Base-by-base conservation (phyloP, 2,113 vertebrate species). In the Calidris pygmaea region DNA sequence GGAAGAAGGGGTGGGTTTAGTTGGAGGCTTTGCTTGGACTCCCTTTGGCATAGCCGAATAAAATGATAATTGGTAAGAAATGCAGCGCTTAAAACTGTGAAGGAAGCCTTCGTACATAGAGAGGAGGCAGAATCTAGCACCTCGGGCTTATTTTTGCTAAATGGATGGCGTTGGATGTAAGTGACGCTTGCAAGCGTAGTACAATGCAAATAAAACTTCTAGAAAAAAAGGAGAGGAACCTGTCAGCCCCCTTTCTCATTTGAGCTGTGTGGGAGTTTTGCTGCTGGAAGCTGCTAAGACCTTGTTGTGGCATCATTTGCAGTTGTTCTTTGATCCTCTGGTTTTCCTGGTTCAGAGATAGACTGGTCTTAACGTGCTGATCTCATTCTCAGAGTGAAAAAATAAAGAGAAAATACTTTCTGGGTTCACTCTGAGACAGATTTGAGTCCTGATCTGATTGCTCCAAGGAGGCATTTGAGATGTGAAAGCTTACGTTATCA, bases 1-100 rank as follows among this genome's bases (percentile, higher is more conserved):
- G 58, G 48, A n/a, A 50, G 63, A 34, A 10, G 37, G 24, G 6
- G 6, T 43, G 43, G 34, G 5, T 58, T 58, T 9, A 37, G 66
- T 5, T 5, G 0, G 29, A 4, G 3, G 1, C 18, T 50, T 58
- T 1, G 5, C 14, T 43, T 45, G 52, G 14, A 2, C 11, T 59
- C 0, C 4, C 18, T 32, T 14, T 50, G 52, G 22, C 4, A 45
- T 63, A 14, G 45, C 39, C 22, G 7, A 1, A 2, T 1, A 39
- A 12, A 34, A 30, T 6, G 8, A 2, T 35, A n/a, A 27, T 70
- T 18, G 12, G 14, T 65, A 27, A 52, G 50, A 76, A 60, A 3
- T 10, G 47, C 29, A 29, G 62, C n/a, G 4, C 18, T 48, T 75
- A 6, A 16, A 7, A 15, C 37, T 11, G 22, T 6, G 50, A 66